Evolutionary conservation across 2,797 vertebrate genomes (phyloP), one percentile per base, ranked within the genome.

Genomic region (Melanotaenia pygmaea): DNA sequence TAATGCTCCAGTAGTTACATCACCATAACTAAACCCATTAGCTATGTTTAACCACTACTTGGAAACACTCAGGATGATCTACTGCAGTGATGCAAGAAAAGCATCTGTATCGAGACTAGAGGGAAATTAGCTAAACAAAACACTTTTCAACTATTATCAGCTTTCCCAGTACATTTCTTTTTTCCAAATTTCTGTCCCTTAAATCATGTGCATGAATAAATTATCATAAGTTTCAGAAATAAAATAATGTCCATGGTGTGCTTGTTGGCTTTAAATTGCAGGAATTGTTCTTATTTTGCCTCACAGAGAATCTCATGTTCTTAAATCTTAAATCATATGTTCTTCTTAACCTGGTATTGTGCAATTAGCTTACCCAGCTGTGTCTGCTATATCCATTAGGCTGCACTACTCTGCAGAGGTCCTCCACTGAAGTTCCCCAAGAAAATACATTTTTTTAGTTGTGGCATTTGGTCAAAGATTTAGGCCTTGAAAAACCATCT

Each of bases 361-460:
- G 83, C 79, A 90, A 89, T 91, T 89, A 88, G 74, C 66, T 63
- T 79, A 59, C 80, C 84, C 74, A 58, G 82, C 81, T 70, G 59
- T 54, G 77, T 90, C 90, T 94, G 93, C 70, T 94, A 71, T 40
- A 89, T 85, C 81, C 91, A 93, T 95, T 89, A 94, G 82, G 61
- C 81, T 74, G 67, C 64, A 67, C 64, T 4, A 66, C 85, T 88
- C 83, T 82, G 85, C 84, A 87, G 85, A 82, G 84, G 81, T 85
- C 87, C 82, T 84, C 77, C 63, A 59, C 72, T 82, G 76, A 24
- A 84, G 86, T 79, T 88, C 87, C 69, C 86, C 80, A 76, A 81
- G 86, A 86, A 81, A 86, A 74, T 75, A 81, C 84, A 80, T 87
- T 88, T 87, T 88, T 92, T 88, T 76, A 90, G 82, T 88, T 83